Conservation (phyloP, 53 echinoderm and acorn worm genomes). For the Stichopus horrens region DNA sequence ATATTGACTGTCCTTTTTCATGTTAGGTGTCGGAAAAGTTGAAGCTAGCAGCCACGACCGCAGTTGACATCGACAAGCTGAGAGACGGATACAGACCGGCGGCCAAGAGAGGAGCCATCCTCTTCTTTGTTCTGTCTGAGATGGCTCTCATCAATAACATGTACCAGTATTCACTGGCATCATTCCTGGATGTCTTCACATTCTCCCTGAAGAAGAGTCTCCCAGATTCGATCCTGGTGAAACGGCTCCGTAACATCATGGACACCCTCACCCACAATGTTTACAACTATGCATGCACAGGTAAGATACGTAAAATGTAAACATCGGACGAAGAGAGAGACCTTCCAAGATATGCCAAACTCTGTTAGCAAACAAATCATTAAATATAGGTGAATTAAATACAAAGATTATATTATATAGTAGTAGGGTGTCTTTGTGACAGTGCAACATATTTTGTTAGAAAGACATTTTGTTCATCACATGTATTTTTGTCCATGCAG, state of each 20-base stretch:
- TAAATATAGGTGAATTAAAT: too few species aligned
- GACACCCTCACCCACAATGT: constrained; percentile 95
- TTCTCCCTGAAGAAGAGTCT: constrained; percentile 94
- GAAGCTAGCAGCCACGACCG: constrained; percentile 95
- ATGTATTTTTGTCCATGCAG: too few species aligned
- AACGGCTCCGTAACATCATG: constrained; percentile 94
- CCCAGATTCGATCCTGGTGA: constrained; percentile 94
- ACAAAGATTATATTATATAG: too few species aligned
- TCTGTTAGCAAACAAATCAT: too few species aligned
- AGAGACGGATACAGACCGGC: constrained; percentile 98
- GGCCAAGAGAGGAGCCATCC: constrained; percentile 98
- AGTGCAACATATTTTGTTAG: too few species aligned
- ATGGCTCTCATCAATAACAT: constrained; percentile 98
- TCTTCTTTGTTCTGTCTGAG: constrained; percentile 99
- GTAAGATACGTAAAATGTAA: constrained; percentile 30
- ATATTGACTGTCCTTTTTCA: neutral
- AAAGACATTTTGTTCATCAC: too few species aligned
- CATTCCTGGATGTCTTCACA: constrained; percentile 94
- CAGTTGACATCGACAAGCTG: constrained; percentile 97
- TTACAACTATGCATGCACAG: constrained; percentile 99
- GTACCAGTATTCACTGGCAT: constrained; percentile 98
- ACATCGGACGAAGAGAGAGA: too few species aligned
- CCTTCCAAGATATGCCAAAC: too few species aligned
- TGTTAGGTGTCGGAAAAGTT: constrained; percentile 90
- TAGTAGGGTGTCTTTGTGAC: too few species aligned